Evolutionary conservation across 2,797 vertebrate species (phyloP), one percentile per base, ranked within the genome.

Genomic region (Chelidonichthys spinosus): DNA sequence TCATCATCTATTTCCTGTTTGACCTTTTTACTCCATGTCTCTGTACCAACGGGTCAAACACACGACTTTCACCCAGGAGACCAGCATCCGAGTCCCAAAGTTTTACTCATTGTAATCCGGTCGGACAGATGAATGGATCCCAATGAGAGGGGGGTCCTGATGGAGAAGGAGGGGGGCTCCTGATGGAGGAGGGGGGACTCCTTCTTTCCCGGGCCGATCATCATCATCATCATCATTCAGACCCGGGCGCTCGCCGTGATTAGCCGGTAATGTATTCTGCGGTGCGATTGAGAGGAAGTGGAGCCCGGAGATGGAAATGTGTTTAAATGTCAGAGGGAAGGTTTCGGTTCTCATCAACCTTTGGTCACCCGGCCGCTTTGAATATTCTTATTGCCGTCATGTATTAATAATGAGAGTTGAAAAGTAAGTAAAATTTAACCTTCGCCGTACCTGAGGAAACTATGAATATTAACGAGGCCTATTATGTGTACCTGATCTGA

Each of bases 401-500:
- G 95, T 94, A 92, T 95, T 94, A 96, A 82, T 95, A 93, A 96
- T 95, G 94, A 93, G 90, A 94, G 94, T 94, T 94, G 94, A 93
- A 94, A 95, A 95, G 94, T 94, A 94, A 95, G 94, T 95, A 85
- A 95, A 95, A 94, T 95, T 95, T 96, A 95, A 95, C 95, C 95
- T 96, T 95, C 94, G 89, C 93, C 89, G 92, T 95, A 94, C 94
- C 94, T 95, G 93, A 90, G 89, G 85, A 93, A 87, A 92, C 94
- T 92, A 95, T 96, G 94, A 96, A 96, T 96, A 95, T 96, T 96
- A 95, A 96, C 90, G 84, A 91, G 90, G 93, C 91, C 93, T 92
- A 95, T 96, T 95, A 95, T 94, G 92, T 95, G 93, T 94, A 94
- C 94, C 94, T 93, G 94, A 95, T 96, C 94, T 95, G 94, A 95